Percentiles rank a stretch among this genome's conserved stretches.
phyloP scores from a whole-genome alignment of 2,113 vertebrate genomes.

The Cololabis saira region DNA sequence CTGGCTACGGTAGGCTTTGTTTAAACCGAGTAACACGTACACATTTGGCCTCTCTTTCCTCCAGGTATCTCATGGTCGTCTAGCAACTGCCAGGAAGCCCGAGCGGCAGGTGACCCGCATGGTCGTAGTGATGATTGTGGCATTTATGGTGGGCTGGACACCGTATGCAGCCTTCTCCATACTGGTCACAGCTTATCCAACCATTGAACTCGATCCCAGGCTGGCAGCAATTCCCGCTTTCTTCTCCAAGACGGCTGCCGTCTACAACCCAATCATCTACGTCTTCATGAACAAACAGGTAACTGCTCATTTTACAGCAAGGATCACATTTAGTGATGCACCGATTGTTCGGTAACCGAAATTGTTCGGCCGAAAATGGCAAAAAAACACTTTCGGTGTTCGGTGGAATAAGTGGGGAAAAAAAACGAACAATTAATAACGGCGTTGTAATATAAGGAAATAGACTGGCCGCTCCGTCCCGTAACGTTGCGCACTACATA shows the following conservation, averaged over 20 bases:
- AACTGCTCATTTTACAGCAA: constrained; percentile 19
- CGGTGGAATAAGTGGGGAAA: too few species aligned
- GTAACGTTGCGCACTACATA: too few species aligned
- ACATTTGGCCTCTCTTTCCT: neutral
- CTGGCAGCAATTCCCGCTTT: constrained; percentile 88
- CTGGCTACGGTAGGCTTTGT: too few species aligned
- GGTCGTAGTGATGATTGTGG: constrained; percentile 90
- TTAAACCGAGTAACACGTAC: too few species aligned
- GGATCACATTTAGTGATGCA: too few species aligned
- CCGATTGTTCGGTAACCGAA: too few species aligned
- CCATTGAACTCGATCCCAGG: constrained; percentile 85
- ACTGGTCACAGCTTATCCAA: constrained; percentile 83
- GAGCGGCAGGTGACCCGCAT: constrained; percentile 90
- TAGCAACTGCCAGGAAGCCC: constrained; percentile 84
- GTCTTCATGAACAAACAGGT: constrained; percentile 95
- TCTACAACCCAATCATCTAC: constrained; percentile 92
- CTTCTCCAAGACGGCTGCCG: constrained; percentile 90
- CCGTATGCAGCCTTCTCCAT: constrained; percentile 88
- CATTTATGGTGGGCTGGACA: constrained; percentile 90
- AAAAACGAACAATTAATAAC: too few species aligned
- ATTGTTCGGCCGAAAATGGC: too few species aligned
- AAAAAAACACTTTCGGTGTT: too few species aligned
- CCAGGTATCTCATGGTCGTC: constrained; percentile 86
- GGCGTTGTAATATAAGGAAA: too few species aligned
- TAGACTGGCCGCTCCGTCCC: too few species aligned